Evolutionary conservation across 2,888 invertebrate genomes (phyloP).

Genomic region (Acronicta alni): DNA sequence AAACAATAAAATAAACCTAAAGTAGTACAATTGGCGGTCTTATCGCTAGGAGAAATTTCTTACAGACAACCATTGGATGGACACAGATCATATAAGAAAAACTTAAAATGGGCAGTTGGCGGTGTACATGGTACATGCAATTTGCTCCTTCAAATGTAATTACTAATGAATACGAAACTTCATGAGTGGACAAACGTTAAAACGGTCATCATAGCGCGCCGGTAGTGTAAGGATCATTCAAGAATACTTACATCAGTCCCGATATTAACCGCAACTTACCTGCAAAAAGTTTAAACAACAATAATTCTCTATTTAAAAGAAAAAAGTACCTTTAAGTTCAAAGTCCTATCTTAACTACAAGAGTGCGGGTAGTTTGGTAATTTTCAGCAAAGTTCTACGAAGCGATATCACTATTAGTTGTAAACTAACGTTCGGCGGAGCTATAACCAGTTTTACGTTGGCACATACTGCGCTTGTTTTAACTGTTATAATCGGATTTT

Average conservation of each 20-base stretch:
- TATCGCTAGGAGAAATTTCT: too few relatives aligned
- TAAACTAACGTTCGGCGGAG: slow-evolving; percentile 23
- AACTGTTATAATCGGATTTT: slow-evolving; percentile 18
- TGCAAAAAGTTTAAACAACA: slow-evolving; percentile 29
- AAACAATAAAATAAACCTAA: too few relatives aligned
- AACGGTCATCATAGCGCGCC: too few relatives aligned
- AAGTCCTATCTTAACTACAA: slow-evolving; percentile 43
- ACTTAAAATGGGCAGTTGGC: too few relatives aligned
- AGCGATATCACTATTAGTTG: slow-evolving; percentile 47
- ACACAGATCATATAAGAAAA: too few relatives aligned
- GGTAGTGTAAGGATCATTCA: neutral
- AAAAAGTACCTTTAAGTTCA: slow-evolving; percentile 30
- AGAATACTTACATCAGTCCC: neutral
- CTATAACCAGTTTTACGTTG: slow-evolving; percentile 23
- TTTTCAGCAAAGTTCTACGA: slow-evolving; percentile 46
- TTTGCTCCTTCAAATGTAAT: too few relatives aligned
- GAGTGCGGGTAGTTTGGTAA: slow-evolving; percentile 46
- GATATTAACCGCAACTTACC: slow-evolving; percentile 12
- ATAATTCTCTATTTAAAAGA: slow-evolving; percentile 23
- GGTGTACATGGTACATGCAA: too few relatives aligned
- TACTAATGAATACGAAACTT: too few relatives aligned
- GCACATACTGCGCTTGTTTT: slow-evolving; percentile 17
- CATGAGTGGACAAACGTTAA: too few relatives aligned
- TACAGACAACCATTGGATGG: too few relatives aligned
- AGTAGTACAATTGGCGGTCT: too few relatives aligned